Evolutionary conservation across 2,113 vertebrate species (phyloP), one percentile per base, ranked within the genome.

Genomic region (Uria lomvia): DNA sequence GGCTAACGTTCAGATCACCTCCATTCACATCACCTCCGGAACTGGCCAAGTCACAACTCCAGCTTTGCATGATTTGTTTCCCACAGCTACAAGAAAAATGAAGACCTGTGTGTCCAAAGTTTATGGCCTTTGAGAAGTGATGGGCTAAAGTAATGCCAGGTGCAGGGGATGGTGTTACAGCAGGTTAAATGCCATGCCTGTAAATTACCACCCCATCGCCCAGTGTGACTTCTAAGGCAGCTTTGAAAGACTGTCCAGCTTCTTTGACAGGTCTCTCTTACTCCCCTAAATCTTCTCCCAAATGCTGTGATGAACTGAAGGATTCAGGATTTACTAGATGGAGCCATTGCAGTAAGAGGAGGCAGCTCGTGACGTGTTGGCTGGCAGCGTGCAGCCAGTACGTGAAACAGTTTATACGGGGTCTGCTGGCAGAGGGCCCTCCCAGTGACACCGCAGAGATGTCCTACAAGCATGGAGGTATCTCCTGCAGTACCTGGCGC

Each of bases 101-200:
- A 95, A 95, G 92, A 81, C 74, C 93, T 66, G 34, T 67, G 59
- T 90, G 86, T 96, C 90, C 88, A 83, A 85, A 94, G 92, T 93
- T 96, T 97, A 94, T 91, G 92, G 88, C 94, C 94, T 97, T 94
- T 90, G 88, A 97, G 95, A 94, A 94, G 86, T 94, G 93, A 97
- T 96, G 93, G 81, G 84, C 87, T 96, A 88, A 95, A 96, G 92
- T 82, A 92, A 86, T 97, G 96, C 96, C 95, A 94, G 86, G 92
- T 94, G 88, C 91, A 91, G 72, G 66, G 71, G 66, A 76, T 66
- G 66, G 82, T 96, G 94, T 94, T 96, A 95, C 90, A 59, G 77
- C 42, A 88, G 95, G 96, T 97, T 95, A 96, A 97, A 97, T 96
- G 97, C 90, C 94, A 77, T 32, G n/a, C 84, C 90, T 67, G 81